These are phyloP conservation scores for Trichogramma evanescens DNA, from an alignment of 2,888 invertebrate species.

Conservation along the genomic window DNA sequence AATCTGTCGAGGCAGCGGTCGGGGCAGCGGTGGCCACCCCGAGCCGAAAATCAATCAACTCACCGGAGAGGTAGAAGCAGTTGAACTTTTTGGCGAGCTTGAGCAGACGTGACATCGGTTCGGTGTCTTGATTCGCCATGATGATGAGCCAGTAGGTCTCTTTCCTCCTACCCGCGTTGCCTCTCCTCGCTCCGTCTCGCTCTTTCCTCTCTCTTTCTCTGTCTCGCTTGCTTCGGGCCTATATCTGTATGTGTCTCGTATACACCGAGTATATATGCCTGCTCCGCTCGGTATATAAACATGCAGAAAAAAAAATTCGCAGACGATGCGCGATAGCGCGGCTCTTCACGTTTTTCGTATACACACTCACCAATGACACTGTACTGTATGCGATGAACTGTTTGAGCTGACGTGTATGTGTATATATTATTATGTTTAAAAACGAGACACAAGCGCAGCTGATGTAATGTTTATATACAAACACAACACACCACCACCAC, in stretches of 20 bases:
- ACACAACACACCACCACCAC: too few species aligned
- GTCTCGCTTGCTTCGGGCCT: background rate
- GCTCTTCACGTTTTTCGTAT: too few species aligned
- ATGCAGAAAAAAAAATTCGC: too few species aligned
- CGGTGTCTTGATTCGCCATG: slow-evolving; percentile 46
- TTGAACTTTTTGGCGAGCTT: slow-evolving; percentile 82
- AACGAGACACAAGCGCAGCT: too few species aligned
- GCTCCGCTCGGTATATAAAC: background rate
- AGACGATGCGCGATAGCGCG: too few species aligned
- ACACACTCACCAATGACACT: too few species aligned
- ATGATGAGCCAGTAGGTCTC: slow-evolving; percentile 32
- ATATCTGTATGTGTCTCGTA: too few species aligned
- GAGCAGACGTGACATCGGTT: slow-evolving; percentile 62
- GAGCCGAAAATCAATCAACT: slow-evolving; percentile 30
- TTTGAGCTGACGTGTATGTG: too few species aligned
- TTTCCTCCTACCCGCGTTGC: background rate
- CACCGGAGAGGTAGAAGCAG: slow-evolving; percentile 83
- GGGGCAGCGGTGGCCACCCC: background rate
- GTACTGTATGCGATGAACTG: too few species aligned
- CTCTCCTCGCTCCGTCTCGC: background rate
- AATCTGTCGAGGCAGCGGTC: background rate
- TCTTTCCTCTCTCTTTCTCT: background rate
- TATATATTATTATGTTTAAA: too few species aligned
- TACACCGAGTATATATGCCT: background rate
- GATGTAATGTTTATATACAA: too few species aligned